Evolutionary conservation across 1,140 invertebrate species (phyloP).

Genomic region (Lethrus apterus): DNA sequence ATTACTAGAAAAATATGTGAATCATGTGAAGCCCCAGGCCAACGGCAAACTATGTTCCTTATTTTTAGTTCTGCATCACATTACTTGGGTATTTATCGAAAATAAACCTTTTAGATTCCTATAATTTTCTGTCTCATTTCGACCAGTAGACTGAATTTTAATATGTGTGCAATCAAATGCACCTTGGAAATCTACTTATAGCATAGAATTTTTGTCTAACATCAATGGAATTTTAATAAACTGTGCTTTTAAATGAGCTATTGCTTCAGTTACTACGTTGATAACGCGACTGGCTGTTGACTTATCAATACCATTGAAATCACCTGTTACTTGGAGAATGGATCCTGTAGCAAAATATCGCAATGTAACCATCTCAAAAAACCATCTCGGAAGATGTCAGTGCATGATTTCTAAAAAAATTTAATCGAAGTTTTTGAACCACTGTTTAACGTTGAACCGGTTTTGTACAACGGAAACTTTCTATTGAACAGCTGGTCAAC

Average conservation of each 20-base stretch:
- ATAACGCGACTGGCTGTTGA: neutral
- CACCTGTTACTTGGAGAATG: neutral
- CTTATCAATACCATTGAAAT: neutral
- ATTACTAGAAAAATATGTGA: constrained; percentile 18
- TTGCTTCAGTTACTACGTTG: neutral
- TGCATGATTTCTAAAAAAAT: too few species aligned
- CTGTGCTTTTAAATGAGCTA: too few species aligned
- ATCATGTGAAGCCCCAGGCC: constrained; percentile 29
- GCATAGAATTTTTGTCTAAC: too few species aligned
- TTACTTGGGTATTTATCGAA: constrained; percentile 32
- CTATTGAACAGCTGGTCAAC: too few species aligned
- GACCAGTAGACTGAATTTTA: constrained; percentile 20
- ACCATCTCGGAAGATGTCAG: too few species aligned
- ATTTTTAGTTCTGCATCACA: constrained; percentile 35
- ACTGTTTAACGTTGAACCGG: too few species aligned
- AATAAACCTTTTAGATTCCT: constrained; percentile 35
- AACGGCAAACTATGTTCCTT: constrained; percentile 38
- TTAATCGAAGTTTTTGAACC: too few species aligned
- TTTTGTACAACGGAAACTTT: too few species aligned
- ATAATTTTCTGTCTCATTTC: constrained; percentile 17
- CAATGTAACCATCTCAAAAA: too few species aligned
- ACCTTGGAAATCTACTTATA: constrained; percentile 24
- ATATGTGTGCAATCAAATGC: constrained; percentile 34
- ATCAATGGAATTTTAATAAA: too few species aligned
- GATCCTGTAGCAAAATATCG: too few species aligned